A percentile compares a stretch with the other conserved stretches of the same genome.
phyloP scores from a whole-genome alignment of 2,797 vertebrate species.

The Diplodus sargus region DNA sequence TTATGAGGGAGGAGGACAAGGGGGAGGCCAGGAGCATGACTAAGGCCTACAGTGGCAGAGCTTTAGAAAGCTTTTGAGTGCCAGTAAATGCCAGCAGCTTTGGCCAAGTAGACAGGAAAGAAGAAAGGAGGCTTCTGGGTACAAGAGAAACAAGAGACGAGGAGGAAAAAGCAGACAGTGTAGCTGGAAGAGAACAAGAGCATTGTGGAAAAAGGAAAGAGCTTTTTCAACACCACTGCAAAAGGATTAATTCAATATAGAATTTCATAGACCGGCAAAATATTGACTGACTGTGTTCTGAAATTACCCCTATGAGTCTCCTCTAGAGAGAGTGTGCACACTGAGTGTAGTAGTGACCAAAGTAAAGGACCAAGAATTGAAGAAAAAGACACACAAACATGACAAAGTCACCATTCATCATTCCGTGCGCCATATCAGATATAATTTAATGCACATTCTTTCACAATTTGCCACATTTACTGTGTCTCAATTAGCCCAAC shows the following conservation, averaged over 20 bases:
- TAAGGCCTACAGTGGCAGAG: slow-evolving; percentile 55
- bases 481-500: not conserved
- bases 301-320: not conserved
- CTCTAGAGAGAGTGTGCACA: not conserved
- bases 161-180: slow-evolving; percentile 29
- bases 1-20: slow-evolving; percentile 9
- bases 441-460: slow-evolving; percentile 24
- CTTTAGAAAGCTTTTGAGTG: slow-evolving; percentile 45
- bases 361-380: not conserved
- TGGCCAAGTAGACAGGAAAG: slow-evolving; percentile 50
- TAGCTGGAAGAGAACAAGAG: not conserved
- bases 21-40: slow-evolving; percentile 48
- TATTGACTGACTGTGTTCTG: not conserved
- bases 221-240: not conserved
- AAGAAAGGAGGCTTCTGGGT: slow-evolving; percentile 29
- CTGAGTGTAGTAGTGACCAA: not conserved
- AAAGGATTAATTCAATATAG: not conserved
- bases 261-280: not conserved
- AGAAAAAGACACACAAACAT: not conserved
- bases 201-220: not conserved
- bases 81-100: slow-evolving; percentile 54
- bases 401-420: slow-evolving; percentile 24
- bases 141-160: slow-evolving; percentile 22
- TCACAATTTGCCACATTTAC: not conserved
- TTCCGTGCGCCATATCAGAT: not conserved